Evolutionary conservation across 2,113 vertebrate genomes (phyloP), one percentile per base, ranked within the genome.

Genomic region (Dipodomys ordii): DNA sequence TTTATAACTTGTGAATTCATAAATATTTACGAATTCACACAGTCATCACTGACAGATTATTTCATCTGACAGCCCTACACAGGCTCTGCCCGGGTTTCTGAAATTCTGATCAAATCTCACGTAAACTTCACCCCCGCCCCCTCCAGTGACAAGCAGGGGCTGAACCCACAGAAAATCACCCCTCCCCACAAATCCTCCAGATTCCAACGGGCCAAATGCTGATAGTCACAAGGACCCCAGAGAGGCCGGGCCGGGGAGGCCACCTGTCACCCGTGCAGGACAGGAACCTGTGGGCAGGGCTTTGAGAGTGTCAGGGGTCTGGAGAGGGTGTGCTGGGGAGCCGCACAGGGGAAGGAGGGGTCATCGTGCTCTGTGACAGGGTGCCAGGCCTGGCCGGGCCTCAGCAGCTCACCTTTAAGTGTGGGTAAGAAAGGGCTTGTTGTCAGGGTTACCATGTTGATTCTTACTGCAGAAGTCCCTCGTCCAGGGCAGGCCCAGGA

Each of bases 21-120:
- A 97, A 97, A 97, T 97, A 97, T 97, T 97, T 97, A 97, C 96
- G 96, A 97, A 97, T 96, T 97, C 97, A 97, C 97, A 97, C 96
- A 97, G 96, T 97, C 96, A 96, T 97, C 97, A 73, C 97, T 95
- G 97, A 96, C 96, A 96, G 93, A 96, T 96, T 93, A 97, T 97
- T 95, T 97, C 96, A 96, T 96, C 96, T 97, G 97, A 97, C 97
- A 97, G 96, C 93, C 90, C 95, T 82, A 85, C 92, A 93, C 96
- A 88, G 76, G 88, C 96, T 81, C 96, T 95, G 96, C 97, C 95
- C 60, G 90, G 91, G 74, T 95, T 90, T 76, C 92, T 94, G 96
- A 84, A 88, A 96, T 94, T 93, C 96, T 87, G 94, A 96, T 97
- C 96, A 95, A 89, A 96, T 96, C 96, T 97, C 80, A 3, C 68